Conservation (phyloP, 2,797 vertebrate genomes). For the Ambastaia sidthimunki region DNA sequence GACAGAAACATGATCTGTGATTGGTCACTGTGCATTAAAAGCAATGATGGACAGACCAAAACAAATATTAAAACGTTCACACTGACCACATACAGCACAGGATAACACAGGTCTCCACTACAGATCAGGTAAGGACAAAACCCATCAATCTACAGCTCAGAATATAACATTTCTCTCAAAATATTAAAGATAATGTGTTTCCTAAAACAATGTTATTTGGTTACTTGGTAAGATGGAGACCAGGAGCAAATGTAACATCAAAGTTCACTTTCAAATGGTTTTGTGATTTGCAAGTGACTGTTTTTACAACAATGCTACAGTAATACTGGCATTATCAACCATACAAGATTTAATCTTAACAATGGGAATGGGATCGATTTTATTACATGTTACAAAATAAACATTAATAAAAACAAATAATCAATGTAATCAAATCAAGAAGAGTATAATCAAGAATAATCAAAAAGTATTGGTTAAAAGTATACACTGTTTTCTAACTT, state of each 20-base stretch:
- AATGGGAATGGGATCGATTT: no score
- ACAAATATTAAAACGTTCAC: conserved; percentile 28
- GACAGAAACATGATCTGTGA: conserved; percentile 14
- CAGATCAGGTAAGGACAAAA: conserved; percentile 45
- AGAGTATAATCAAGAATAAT: no score
- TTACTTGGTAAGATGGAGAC: neutral
- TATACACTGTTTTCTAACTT: no score
- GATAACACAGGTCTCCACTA: neutral
- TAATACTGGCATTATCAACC: no score
- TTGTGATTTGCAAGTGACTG: neutral
- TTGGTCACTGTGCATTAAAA: conserved; percentile 41
- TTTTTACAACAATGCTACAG: neutral
- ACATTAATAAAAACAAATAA: no score
- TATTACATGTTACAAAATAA: no score
- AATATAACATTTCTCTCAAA: neutral
- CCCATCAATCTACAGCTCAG: neutral
- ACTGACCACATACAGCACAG: neutral
- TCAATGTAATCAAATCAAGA: no score
- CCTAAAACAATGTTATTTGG: neutral
- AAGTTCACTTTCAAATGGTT: neutral
- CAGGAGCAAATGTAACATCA: neutral
- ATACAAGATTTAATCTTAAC: no score
- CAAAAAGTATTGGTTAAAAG: no score
- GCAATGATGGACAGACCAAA: conserved; percentile 2
- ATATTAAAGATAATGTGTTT: neutral